A percentile compares a stretch with the other conserved stretches of the same genome.
phyloP scores from a whole-genome alignment of 2,113 vertebrate genomes.

The Prionailurus viverrinus region DNA sequence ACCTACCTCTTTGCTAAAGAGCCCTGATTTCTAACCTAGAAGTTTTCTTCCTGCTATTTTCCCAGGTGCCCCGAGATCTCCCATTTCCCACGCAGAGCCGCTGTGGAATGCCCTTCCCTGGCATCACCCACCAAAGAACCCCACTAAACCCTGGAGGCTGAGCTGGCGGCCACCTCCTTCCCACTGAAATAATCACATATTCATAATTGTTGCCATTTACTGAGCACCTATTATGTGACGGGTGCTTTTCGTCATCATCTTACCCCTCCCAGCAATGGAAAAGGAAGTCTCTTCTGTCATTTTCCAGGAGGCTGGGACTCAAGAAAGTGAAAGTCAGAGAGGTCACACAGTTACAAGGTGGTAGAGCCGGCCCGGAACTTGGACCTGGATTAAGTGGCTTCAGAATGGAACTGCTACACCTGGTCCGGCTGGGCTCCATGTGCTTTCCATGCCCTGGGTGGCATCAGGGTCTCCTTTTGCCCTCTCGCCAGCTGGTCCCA shows the following conservation, averaged over 20 bases:
- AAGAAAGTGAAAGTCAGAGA: neutral
- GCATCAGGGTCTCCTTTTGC: neutral
- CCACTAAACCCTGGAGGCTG: neutral
- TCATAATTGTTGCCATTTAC: neutral
- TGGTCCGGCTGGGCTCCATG: neutral
- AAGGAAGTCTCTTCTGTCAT: neutral
- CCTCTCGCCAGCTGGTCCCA: neutral
- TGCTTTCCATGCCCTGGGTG: neutral
- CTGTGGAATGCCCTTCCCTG: too few species aligned
- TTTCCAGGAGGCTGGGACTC: neutral
- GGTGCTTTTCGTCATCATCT: neutral
- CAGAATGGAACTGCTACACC: neutral
- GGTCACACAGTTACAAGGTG: neutral
- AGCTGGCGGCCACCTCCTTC: neutral
- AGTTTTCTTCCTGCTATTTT: neutral
- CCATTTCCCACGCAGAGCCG: neutral
- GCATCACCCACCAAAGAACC: neutral
- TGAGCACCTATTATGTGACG: neutral
- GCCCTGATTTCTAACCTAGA: neutral
- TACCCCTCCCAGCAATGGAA: neutral
- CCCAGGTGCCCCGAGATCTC: neutral
- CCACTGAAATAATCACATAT: neutral
- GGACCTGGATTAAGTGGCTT: neutral
- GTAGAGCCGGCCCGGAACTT: neutral
- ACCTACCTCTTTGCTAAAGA: neutral